phyloP scores from a whole-genome alignment of 2,797 vertebrate genomes.

The Lithobates pipiens region DNA sequence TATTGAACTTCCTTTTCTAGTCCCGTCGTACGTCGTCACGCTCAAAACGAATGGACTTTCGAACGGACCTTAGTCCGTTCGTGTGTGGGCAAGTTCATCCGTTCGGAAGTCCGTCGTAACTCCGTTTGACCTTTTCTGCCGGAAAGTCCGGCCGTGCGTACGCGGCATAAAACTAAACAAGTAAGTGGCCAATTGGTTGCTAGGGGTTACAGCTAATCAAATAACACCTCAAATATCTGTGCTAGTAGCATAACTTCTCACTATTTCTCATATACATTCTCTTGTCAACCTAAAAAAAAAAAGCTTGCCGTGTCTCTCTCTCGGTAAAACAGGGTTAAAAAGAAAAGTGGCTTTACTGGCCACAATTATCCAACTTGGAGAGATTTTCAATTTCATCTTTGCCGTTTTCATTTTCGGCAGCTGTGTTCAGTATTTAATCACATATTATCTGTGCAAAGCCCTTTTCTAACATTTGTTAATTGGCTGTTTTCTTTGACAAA shows the following conservation, averaged over 20 bases:
- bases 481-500: conserved; percentile 99
- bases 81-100: too few relatives aligned
- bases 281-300: not conserved
- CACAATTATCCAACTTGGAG: conserved; percentile 76
- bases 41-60: too few relatives aligned
- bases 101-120: too few relatives aligned
- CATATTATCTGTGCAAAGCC: conserved; percentile 77
- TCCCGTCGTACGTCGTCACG: too few relatives aligned
- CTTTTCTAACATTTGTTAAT: conserved; percentile 97
- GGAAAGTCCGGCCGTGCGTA: too few relatives aligned
- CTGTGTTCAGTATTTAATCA: conserved; percentile 94
- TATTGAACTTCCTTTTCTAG: too few relatives aligned
- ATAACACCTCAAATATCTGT: not conserved
- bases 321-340: conserved; percentile 36
- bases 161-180: too few relatives aligned
- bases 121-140: too few relatives aligned
- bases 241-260: not conserved
- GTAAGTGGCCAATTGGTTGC: too few relatives aligned
- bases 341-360: conserved; percentile 74
- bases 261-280: not conserved
- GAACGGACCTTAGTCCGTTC: too few relatives aligned
- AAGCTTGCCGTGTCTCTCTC: too few relatives aligned
- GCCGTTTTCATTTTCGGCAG: conserved; percentile 92
- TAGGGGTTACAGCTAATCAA: not conserved
- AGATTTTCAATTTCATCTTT: conserved; percentile 88